Evolutionary conservation across 2,113 vertebrate genomes (phyloP).

Genomic region (Sialia sialis): DNA sequence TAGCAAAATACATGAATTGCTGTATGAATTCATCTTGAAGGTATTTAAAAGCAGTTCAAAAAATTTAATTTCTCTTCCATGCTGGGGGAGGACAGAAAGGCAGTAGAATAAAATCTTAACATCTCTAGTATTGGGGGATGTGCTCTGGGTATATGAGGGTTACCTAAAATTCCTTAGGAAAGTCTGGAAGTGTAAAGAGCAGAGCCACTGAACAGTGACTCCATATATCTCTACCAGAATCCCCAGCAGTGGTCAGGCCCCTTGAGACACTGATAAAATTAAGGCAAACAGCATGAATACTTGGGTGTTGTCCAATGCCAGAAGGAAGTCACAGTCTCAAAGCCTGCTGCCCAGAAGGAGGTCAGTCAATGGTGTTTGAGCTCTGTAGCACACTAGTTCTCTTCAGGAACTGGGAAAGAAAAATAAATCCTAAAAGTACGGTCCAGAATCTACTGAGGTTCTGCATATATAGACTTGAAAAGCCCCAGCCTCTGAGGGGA

Average conservation of each 20-base stretch:
- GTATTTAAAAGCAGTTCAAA: not conserved
- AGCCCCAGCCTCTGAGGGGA: not conserved
- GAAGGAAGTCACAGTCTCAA: constrained; percentile 50
- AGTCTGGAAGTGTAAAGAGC: not conserved
- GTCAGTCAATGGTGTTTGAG: constrained; percentile 6
- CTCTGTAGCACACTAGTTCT: constrained; percentile 18
- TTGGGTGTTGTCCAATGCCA: constrained; percentile 37
- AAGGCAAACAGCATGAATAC: constrained; percentile 12
- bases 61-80: not conserved
- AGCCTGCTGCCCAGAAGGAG: not conserved
- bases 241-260: not conserved
- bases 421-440: constrained; percentile 22
- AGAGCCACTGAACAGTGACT: not conserved
- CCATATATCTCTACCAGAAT: not conserved
- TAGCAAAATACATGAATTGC: not conserved
- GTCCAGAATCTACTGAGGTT: not conserved
- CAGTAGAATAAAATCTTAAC: not conserved
- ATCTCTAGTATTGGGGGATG: not conserved
- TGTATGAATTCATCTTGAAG: not conserved
- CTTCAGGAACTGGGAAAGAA: constrained; percentile 43
- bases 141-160: not conserved
- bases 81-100: not conserved
- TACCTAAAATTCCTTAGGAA: not conserved
- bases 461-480: not conserved
- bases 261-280: constrained; percentile 40